Evolutionary conservation across 2,113 vertebrate species (phyloP).

Genomic region (Neolamprologus devosi): DNA sequence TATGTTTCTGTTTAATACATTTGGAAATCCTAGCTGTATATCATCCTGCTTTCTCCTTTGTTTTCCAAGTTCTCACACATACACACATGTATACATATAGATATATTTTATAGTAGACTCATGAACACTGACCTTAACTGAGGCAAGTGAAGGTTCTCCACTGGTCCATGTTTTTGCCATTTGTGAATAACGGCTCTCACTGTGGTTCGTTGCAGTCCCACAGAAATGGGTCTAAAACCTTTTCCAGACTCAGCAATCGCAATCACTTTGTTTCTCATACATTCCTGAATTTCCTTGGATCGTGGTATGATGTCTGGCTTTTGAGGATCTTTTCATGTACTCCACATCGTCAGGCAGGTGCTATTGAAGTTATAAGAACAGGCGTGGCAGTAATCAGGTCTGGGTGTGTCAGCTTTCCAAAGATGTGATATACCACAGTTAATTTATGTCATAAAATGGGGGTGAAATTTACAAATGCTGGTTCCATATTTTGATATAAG

Average conservation of each 20-base stretch:
- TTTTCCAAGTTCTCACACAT: neutral
- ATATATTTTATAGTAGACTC: neutral
- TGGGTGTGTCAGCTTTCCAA: neutral
- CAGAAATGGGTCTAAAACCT: neutral
- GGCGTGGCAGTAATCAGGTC: neutral
- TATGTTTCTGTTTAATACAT: neutral
- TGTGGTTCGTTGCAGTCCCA: neutral
- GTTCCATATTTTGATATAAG: neutral
- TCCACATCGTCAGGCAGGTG: neutral
- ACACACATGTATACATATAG: neutral
- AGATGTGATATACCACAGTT: neutral
- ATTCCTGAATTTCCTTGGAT: neutral
- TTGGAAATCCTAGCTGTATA: neutral
- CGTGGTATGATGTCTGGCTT: neutral
- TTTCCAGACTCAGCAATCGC: neutral
- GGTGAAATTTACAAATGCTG: neutral
- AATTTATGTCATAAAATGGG: neutral
- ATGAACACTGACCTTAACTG: neutral
- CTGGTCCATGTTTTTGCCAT: neutral
- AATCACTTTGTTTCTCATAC: neutral
- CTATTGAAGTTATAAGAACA: neutral
- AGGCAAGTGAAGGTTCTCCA: neutral
- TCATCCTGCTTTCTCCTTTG: neutral
- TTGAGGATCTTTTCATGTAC: neutral
- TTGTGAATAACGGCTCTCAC: neutral